These are phyloP conservation scores for Hirtodrosophila cameraria DNA, from an alignment of 2,888 invertebrate species.

Conservation along the genomic window DNA sequence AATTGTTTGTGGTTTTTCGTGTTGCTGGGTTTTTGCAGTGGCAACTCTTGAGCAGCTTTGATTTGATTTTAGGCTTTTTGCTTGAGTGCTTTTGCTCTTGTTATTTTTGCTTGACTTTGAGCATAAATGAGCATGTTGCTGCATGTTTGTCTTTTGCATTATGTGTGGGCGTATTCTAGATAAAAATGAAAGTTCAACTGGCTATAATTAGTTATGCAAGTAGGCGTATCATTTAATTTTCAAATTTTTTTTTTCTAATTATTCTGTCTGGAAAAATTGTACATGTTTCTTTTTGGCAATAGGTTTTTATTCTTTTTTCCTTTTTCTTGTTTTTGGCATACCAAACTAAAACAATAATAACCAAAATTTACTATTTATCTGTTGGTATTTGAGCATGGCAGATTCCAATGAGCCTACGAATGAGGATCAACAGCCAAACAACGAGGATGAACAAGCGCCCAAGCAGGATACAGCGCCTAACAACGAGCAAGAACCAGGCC, in stretches of 20 bases:
- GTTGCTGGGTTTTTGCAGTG: slow-evolving; percentile 31
- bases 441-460: neutral
- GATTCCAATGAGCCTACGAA: neutral
- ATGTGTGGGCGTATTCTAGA: slow-evolving; percentile 23
- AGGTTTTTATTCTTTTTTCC: no score
- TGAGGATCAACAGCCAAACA: neutral
- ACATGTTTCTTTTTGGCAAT: no score
- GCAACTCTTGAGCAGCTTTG: slow-evolving; percentile 70
- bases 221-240: slow-evolving; percentile 19
- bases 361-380: neutral
- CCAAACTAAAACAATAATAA: neutral
- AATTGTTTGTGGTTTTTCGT: slow-evolving; percentile 76
- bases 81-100: slow-evolving; percentile 56
- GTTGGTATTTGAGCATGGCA: slow-evolving; percentile 16
- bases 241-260: neutral
- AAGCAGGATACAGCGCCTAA: neutral
- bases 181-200: slow-evolving; percentile 39
- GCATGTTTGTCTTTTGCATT: neutral
- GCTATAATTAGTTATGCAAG: slow-evolving; percentile 5
- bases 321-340: neutral
- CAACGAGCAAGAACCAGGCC: neutral
- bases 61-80: slow-evolving; percentile 65
- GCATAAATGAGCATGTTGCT: slow-evolving; percentile 35
- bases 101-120: slow-evolving; percentile 20
- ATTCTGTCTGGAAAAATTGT: neutral